Evolutionary conservation across 2,113 vertebrate species (phyloP).

Genomic region (Origma solitaria): DNA sequence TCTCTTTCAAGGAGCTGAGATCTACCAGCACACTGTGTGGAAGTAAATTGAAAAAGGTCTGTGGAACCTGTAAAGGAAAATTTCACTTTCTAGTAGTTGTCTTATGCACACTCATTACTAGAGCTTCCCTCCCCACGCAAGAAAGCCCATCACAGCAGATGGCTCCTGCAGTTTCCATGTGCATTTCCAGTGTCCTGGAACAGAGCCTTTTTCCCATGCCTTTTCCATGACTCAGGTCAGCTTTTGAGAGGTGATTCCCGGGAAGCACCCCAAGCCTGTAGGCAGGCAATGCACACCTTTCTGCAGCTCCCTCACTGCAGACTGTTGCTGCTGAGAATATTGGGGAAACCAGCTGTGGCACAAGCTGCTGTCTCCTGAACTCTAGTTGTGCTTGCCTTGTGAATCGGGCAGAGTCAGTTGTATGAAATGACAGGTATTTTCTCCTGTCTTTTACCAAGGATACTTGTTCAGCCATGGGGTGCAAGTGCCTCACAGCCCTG

Average conservation of each 20-base stretch:
- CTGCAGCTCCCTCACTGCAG: background rate
- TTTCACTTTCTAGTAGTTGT: background rate
- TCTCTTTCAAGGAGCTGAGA: background rate
- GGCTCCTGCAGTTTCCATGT: background rate
- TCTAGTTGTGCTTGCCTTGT: background rate
- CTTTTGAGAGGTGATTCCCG: background rate
- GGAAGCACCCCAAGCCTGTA: background rate
- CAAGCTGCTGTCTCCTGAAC: background rate
- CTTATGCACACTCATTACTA: background rate
- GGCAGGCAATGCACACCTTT: rapidly evolving
- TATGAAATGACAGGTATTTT: background rate
- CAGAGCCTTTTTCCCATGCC: background rate
- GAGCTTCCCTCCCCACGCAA: background rate
- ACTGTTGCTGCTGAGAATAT: background rate
- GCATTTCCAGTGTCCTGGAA: background rate
- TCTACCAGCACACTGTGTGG: background rate
- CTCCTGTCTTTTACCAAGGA: background rate
- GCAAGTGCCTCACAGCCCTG: background rate
- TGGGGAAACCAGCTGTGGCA: background rate
- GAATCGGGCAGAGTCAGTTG: rapidly evolving
- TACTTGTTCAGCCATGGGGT: background rate
- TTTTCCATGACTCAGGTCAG: background rate
- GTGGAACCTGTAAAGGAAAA: background rate
- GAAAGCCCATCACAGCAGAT: background rate
- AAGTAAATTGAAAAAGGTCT: background rate